These are phyloP conservation scores for Drosophila acutilabella DNA, from an alignment of 2,888 invertebrate species.

Conservation along the genomic window DNA sequence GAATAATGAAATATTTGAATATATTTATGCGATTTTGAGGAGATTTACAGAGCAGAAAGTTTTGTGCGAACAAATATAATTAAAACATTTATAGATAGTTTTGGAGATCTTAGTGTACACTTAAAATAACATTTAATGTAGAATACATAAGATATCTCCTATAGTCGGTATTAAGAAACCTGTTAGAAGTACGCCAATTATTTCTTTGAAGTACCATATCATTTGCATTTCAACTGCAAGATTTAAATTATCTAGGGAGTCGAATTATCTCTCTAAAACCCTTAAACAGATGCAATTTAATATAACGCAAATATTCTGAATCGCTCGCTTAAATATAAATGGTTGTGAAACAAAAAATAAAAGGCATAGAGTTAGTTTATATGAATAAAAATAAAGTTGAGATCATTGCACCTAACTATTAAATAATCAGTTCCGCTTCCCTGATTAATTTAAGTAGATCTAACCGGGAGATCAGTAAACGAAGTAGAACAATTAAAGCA, in stretches of 20 bases:
- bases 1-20: constrained; percentile 31
- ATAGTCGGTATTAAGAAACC: constrained; percentile 16
- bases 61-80: constrained; percentile 2
- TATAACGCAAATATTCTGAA: constrained; percentile 44
- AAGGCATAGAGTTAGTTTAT: constrained; percentile 10
- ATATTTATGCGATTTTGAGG: constrained; percentile 37
- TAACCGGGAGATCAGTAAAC: constrained; percentile 31
- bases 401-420: constrained; percentile 18
- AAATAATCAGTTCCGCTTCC: constrained; percentile 29
- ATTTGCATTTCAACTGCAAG: constrained; percentile 48
- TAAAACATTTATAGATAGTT: constrained; percentile 8
- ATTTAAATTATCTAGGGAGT: constrained; percentile 13
- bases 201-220: constrained; percentile 50
- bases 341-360: constrained; percentile 80
- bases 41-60: constrained; percentile 22
- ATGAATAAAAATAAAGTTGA: not conserved
- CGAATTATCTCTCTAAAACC: not conserved
- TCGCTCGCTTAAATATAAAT: constrained; percentile 84
- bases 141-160: not conserved
- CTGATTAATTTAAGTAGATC: constrained; percentile 15
- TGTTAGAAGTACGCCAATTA: constrained; percentile 20
- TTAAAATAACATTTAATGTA: not conserved
- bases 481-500: constrained; percentile 1
- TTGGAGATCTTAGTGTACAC: not conserved
- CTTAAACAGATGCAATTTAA: constrained; percentile 38